These are phyloP conservation scores for Drosophila arawakana DNA, from an alignment of 1,140 invertebrate genomes.

Conservation along the genomic window DNA sequence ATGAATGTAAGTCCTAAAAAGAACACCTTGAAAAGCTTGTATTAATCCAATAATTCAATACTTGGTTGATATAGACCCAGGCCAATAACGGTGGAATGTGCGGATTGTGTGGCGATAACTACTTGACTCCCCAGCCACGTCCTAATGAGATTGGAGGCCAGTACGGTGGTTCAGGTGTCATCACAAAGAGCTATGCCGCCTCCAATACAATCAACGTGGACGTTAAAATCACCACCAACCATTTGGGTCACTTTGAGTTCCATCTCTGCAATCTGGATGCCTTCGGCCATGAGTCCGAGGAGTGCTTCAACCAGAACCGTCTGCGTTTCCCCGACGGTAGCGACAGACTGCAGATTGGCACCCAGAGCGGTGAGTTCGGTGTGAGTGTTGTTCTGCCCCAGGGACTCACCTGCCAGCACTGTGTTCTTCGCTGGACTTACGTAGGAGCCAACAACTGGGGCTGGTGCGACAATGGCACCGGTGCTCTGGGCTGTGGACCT, in stretches of 20 bases:
- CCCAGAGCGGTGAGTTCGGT: conserved; percentile 72
- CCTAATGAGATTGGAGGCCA: conserved; percentile 87
- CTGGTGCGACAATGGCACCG: conserved; percentile 84
- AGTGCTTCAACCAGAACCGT: conserved; percentile 86
- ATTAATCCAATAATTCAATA: neutral
- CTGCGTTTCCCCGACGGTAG: conserved; percentile 85
- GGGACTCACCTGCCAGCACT: conserved; percentile 87
- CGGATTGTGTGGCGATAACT: conserved; percentile 87
- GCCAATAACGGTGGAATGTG: conserved; percentile 85
- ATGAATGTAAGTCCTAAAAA: conserved; percentile 84
- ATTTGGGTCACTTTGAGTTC: conserved; percentile 86
- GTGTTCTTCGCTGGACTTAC: conserved; percentile 90
- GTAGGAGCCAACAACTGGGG: conserved; percentile 87
- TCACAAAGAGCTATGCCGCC: conserved; percentile 84
- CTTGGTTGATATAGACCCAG: conserved; percentile 41
- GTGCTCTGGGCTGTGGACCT: conserved; percentile 86
- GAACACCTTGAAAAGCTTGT: neutral
- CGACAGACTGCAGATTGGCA: conserved; percentile 62
- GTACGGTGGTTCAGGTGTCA: conserved; percentile 86
- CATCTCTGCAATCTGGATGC: conserved; percentile 86
- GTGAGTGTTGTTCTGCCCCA: conserved; percentile 85
- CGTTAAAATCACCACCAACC: conserved; percentile 86
- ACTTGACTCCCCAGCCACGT: conserved; percentile 85
- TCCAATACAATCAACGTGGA: conserved; percentile 77
- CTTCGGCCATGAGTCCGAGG: conserved; percentile 85